These are phyloP conservation scores for Diaperis boleti DNA, from an alignment of 2,888 invertebrate species.

Conservation along the genomic window DNA sequence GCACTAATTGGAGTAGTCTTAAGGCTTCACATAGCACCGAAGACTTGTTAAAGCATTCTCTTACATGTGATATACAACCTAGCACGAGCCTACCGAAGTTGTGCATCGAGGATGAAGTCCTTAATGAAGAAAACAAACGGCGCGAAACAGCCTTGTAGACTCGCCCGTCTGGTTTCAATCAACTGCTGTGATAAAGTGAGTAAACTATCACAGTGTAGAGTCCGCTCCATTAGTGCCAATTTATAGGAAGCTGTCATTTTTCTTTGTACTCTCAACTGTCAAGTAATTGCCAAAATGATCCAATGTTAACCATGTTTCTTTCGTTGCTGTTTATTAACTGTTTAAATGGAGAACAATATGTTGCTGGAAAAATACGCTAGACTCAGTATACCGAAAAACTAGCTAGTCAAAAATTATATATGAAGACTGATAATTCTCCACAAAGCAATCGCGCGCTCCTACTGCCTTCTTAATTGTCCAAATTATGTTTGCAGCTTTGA, in stretches of 20 bases:
- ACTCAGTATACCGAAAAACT: conserved; percentile 43
- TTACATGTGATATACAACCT: conserved; percentile 57
- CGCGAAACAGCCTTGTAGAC: conserved; percentile 65
- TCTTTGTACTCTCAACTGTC: conserved; percentile 22
- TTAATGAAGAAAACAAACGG: conserved; percentile 69
- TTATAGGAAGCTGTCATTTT: conserved; percentile 36
- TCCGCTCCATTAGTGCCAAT: conserved; percentile 59
- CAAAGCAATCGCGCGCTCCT: conserved; percentile 15
- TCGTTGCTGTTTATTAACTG: conserved; percentile 4
- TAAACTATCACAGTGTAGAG: conserved; percentile 59
- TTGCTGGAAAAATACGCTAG: conserved; percentile 30
- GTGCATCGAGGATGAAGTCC: conserved; percentile 58
- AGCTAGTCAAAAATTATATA: conserved; percentile 40
- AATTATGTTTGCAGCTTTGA: conserved; percentile 13
- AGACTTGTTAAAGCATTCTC: conserved; percentile 31
- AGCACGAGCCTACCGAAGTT: conserved; percentile 69
- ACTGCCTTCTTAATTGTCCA: conserved; percentile 5
- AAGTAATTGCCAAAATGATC: conserved; percentile 16
- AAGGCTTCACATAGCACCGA: conserved; percentile 65
- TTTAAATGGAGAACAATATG: conserved; percentile 22
- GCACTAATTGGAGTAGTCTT: conserved; percentile 53
- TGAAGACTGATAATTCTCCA: conserved; percentile 38
- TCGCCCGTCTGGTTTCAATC: conserved; percentile 36
- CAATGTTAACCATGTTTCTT: conserved; percentile 7
- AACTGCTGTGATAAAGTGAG: conserved; percentile 58